Percentiles rank a stretch among this genome's conserved stretches.
phyloP scores from a whole-genome alignment of 2,888 invertebrate genomes.

The Lamproptera curius region DNA sequence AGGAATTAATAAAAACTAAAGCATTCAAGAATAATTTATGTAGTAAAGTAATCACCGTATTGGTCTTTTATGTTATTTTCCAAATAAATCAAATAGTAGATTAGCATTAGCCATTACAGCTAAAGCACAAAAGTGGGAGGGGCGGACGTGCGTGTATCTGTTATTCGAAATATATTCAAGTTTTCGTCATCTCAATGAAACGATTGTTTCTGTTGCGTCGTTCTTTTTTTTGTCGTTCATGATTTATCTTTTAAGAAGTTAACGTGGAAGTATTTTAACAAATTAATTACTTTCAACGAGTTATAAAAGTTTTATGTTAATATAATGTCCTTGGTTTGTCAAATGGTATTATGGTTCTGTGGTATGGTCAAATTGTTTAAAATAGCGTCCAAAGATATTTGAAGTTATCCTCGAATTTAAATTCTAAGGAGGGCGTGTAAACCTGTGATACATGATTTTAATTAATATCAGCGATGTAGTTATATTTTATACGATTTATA shows the following conservation, averaged over 20 bases:
- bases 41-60: too few species aligned
- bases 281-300: background rate
- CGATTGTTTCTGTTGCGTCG: conserved; percentile 4
- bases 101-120: background rate
- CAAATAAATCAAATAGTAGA: too few species aligned
- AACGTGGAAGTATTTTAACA: background rate
- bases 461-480: conserved; percentile 11
- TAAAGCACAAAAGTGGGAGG: background rate
- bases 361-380: conserved; percentile 26
- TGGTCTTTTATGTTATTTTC: too few species aligned
- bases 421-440: conserved; percentile 14
- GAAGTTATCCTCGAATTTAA: conserved; percentile 15
- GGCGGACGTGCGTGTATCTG: background rate
- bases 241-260: conserved; percentile 9
- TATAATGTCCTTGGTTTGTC: conserved; percentile 14
- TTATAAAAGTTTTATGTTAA: background rate
- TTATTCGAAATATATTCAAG: conserved; percentile 1
- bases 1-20: too few species aligned
- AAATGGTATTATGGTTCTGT: conserved; percentile 23
- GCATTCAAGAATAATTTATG: too few species aligned
- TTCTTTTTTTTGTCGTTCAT: conserved; percentile 1
- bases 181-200: conserved; percentile 8
- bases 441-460: conserved; percentile 16
- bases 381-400: conserved; percentile 24
- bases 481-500: conserved; percentile 7